Base-by-base conservation (phyloP, 2,888 invertebrate genomes). In the Hyposoter dolosus region DNA sequence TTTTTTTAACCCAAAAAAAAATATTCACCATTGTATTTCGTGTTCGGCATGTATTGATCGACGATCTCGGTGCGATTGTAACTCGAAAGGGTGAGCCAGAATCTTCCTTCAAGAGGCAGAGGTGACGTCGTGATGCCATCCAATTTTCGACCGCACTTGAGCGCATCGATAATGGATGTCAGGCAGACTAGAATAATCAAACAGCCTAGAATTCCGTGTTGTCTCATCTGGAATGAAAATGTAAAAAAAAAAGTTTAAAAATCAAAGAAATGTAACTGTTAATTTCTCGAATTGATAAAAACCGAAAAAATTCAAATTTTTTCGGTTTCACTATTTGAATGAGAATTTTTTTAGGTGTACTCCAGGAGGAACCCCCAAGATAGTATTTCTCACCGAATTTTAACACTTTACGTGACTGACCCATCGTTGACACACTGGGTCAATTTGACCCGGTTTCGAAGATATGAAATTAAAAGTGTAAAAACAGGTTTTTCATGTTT, bases 11-110 rank as follows among this genome's bases (percentile, higher is more conserved):
- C 15, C 65, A 17, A 19, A 3, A 35, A 40, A 66, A 40, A 65
- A 12, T n/a, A n/a, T 91, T 91, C 82, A 94, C 94, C 90, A 53
- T 89, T 90, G 82, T 94, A 94, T 88, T 90, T 91, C n/a, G 93
- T 93, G 66, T 91, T 92, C 3, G 94, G 94, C 92, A 93, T 92
- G 65, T 92, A 94, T 19, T 90, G 90, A 74, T 88, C 89, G 60
- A 91, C 88, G 65, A 87, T 85, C n/a, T 94, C 93, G 35, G 92
- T 93, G 56, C 90, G 90, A 89, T 94, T 94, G 80, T 86, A 88
- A 32, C 90, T 82, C 40, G 91, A 90, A 72, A 92, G 63, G 56
- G 87, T 88, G 23, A 92, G 83, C 56, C 88, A 90, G 83, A 92
- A 93, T 86, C 90, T 93, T 23, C 90, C 92, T 9, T 90, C 90